These are phyloP conservation scores for Bradypodion ventrale DNA, from an alignment of 2,797 vertebrate genomes.

Conservation along the genomic window DNA sequence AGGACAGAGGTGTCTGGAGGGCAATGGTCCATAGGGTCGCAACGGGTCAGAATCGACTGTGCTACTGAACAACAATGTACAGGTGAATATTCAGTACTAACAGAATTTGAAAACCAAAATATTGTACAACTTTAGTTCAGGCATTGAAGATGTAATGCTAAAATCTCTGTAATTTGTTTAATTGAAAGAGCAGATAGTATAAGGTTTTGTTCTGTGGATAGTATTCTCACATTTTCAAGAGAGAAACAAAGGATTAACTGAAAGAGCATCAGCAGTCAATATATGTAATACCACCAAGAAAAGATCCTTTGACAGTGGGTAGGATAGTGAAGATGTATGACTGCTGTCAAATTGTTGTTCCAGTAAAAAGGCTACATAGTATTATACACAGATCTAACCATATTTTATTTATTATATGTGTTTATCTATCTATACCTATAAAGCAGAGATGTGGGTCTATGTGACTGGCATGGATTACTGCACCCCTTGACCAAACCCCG, in stretches of 20 bases:
- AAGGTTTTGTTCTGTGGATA: slow-evolving; percentile 37
- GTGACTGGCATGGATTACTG: too few relatives aligned
- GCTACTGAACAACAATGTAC: too few relatives aligned
- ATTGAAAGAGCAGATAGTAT: neutral
- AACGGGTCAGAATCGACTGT: too few relatives aligned
- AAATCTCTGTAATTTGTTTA: neutral
- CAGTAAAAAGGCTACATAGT: slow-evolving; percentile 1
- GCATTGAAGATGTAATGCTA: too few relatives aligned
- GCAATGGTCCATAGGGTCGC: too few relatives aligned
- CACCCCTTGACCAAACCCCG: too few relatives aligned
- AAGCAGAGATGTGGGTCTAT: too few relatives aligned
- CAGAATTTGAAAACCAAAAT: neutral
- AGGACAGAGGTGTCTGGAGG: too few relatives aligned
- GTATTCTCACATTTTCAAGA: slow-evolving; percentile 40
- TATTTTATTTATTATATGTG: slow-evolving; percentile 45
- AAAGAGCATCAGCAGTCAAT: slow-evolving; percentile 40
- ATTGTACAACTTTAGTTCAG: neutral
- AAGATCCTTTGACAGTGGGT: slow-evolving; percentile 54
- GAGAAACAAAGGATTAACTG: slow-evolving; percentile 21
- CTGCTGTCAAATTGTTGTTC: slow-evolving; percentile 39
- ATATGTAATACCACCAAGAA: slow-evolving; percentile 44
- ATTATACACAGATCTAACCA: neutral
- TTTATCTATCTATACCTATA: too few relatives aligned
- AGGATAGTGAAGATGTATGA: slow-evolving; percentile 41
- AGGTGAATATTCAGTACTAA: neutral